phyloP scores from a whole-genome alignment of 2,113 vertebrate genomes.

The Cygnus buccinator region DNA sequence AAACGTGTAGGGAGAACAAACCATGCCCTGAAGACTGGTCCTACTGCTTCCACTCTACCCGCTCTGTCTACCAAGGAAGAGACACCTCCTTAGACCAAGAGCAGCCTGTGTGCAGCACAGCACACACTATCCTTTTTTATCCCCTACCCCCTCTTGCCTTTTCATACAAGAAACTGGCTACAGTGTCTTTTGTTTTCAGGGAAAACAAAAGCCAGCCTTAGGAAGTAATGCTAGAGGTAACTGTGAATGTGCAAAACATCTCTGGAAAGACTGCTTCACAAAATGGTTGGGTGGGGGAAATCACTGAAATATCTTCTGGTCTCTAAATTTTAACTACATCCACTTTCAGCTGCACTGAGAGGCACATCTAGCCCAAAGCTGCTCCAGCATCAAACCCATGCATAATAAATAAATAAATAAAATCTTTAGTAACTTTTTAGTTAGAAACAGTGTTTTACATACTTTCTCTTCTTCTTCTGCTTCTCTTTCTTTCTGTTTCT shows the following conservation, averaged over 20 bases:
- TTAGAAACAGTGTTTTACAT: conserved; percentile 6
- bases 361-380: neutral
- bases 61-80: neutral
- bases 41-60: neutral
- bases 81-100: neutral
- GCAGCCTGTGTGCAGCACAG: neutral
- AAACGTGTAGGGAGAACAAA: neutral
- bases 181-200: neutral
- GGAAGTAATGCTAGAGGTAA: neutral
- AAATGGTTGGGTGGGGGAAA: neutral
- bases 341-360: neutral
- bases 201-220: neutral
- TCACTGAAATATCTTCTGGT: neutral
- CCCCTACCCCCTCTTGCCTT: neutral
- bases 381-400: neutral
- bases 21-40: neutral
- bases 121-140: neutral
- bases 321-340: neutral
- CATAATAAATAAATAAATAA: neutral
- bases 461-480: conserved; percentile 98
- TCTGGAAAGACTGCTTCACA: neutral
- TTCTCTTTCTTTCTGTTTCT: conserved; percentile 87
- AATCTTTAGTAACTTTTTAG: neutral
- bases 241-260: fast-evolving
- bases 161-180: neutral